A percentile compares a stretch with the other conserved stretches of the same genome.
phyloP scores from a whole-genome alignment of 1,140 invertebrate species.

The Potamilus streckersoni region DNA sequence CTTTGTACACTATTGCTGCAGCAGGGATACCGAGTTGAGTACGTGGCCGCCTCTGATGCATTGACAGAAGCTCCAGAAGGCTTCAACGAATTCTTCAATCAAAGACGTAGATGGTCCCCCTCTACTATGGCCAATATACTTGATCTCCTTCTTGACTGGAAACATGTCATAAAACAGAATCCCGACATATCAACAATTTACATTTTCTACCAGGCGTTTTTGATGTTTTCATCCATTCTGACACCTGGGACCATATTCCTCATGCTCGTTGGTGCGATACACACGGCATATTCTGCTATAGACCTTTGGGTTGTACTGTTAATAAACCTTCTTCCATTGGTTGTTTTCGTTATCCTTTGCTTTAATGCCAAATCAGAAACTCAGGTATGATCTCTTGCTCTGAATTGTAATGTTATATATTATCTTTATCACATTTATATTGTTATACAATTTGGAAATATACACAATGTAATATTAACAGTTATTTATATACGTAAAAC shows the following conservation, averaged over 20 bases:
- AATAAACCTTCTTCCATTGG: constrained; percentile 70
- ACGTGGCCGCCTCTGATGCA: constrained; percentile 75
- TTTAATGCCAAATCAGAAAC: constrained; percentile 64
- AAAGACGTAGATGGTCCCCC: constrained; percentile 74
- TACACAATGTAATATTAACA: constrained; percentile 31
- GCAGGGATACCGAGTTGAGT: constrained; percentile 74
- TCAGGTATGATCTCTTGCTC: constrained; percentile 59
- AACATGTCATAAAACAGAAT: constrained; percentile 55
- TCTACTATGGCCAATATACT: constrained; percentile 76
- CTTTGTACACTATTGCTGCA: constrained; percentile 75
- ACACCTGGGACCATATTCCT: constrained; percentile 77
- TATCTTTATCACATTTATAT: too few species aligned
- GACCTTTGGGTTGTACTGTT: constrained; percentile 68
- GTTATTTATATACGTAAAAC: not conserved
- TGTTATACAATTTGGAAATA: constrained; percentile 34
- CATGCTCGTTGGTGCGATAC: constrained; percentile 74
- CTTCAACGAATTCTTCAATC: constrained; percentile 75
- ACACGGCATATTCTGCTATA: constrained; percentile 69
- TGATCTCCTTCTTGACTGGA: constrained; percentile 67
- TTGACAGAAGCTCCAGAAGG: constrained; percentile 75
- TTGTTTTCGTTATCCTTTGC: constrained; percentile 69
- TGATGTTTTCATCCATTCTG: constrained; percentile 72
- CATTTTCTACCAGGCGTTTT: constrained; percentile 51
- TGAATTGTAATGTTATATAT: too few species aligned
- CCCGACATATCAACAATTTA: constrained; percentile 44